Percentiles rank a stretch among this genome's conserved stretches.
phyloP scores from a whole-genome alignment of 1,140 invertebrate genomes.

The Drosophila willistoni region DNA sequence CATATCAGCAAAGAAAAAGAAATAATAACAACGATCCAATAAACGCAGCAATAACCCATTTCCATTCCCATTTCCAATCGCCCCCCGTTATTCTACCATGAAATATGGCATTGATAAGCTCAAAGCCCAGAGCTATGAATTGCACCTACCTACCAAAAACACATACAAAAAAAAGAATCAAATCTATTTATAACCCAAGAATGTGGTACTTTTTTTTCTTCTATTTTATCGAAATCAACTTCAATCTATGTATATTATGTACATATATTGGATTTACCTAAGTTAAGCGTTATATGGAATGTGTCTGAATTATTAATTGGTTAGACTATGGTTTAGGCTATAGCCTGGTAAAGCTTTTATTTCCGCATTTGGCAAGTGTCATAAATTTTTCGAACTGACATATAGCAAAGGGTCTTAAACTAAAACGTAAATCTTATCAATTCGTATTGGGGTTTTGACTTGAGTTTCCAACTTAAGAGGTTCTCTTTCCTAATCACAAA shows the following conservation, averaged over 20 bases:
- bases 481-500: constrained; percentile 33
- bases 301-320: constrained; percentile 27
- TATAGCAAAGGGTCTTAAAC: constrained; percentile 1
- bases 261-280: constrained; percentile 36
- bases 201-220: constrained; percentile 5
- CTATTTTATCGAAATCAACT: not conserved
- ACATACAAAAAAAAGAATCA: not conserved
- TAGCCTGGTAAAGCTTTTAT: constrained; percentile 23
- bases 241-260: not conserved
- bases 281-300: not conserved
- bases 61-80: constrained; percentile 20
- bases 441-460: constrained; percentile 20
- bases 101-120: constrained; percentile 52
- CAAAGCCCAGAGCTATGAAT: constrained; percentile 20
- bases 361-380: constrained; percentile 25
- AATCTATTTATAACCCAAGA: constrained; percentile 10
- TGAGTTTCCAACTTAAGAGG: constrained; percentile 34
- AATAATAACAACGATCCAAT: constrained; percentile 28
- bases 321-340: not conserved
- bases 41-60: constrained; percentile 21
- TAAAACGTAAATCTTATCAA: constrained; percentile 48
- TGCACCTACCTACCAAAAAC: constrained; percentile 35
- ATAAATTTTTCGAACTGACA: constrained; percentile 6
- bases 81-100: constrained; percentile 14
- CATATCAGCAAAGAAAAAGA: constrained; percentile 37